Conservation (phyloP, 1,140 invertebrate species). For the Ceratina calcarata region DNA sequence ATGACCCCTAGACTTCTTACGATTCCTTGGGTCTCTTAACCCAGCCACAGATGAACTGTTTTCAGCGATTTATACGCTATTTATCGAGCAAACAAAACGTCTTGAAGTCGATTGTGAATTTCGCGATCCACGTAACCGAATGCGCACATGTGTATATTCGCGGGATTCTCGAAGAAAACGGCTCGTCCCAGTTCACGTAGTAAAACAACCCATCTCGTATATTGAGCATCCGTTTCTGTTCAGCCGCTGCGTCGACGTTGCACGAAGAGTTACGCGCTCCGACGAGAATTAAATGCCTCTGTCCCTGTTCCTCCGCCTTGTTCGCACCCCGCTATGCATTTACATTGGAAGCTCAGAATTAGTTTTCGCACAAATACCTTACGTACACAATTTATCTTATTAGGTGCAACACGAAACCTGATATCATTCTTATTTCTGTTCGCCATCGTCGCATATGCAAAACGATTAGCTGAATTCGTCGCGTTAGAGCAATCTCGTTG, state of each 20-base stretch:
- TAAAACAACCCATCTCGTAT: conserved; percentile 20
- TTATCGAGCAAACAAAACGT: conserved; percentile 48
- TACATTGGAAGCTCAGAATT: neutral
- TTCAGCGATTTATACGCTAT: neutral
- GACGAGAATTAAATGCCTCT: conserved; percentile 4
- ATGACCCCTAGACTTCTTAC: neutral
- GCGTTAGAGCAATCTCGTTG: neutral
- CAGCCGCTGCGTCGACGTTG: conserved; percentile 10
- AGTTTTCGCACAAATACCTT: neutral
- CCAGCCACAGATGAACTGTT: conserved; percentile 6
- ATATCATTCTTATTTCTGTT: neutral
- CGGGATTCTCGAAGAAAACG: conserved; percentile 17
- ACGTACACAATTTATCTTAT: no score
- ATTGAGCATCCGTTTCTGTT: conserved; percentile 50
- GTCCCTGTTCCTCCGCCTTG: neutral
- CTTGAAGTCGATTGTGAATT: conserved; percentile 47
- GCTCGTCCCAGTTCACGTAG: conserved; percentile 51
- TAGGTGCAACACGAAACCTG: neutral
- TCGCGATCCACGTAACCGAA: conserved; percentile 26
- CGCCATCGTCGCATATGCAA: neutral
- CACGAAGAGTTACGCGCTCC: conserved; percentile 7
- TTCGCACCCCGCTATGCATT: neutral
- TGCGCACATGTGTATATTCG: conserved; percentile 45
- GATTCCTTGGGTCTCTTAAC: neutral
- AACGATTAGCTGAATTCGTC: conserved; percentile 8